These are phyloP conservation scores for Dasyornis broadbenti DNA, from an alignment of 2,113 vertebrate species.

Conservation along the genomic window DNA sequence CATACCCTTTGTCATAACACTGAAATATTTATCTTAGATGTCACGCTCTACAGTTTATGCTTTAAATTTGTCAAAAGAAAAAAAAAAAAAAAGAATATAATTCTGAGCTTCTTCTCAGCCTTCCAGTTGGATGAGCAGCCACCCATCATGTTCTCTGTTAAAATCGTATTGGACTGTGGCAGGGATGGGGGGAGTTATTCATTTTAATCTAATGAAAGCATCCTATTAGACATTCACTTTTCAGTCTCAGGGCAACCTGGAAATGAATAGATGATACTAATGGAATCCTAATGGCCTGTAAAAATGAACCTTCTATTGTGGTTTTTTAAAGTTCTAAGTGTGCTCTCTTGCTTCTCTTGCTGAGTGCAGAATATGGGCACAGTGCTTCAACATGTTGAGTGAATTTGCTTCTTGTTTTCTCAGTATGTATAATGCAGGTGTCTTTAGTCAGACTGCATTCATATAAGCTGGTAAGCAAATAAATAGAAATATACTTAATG, in stretches of 20 bases:
- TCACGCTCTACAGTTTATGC: background rate
- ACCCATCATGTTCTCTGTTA: background rate
- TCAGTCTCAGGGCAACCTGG: background rate
- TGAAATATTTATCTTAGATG: background rate
- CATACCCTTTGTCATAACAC: background rate
- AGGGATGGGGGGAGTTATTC: fast-evolving
- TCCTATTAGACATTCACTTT: background rate
- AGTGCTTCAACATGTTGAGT: background rate
- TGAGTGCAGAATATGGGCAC: background rate
- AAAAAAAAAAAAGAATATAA: fast-evolving
- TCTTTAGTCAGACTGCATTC: background rate
- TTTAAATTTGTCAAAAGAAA: background rate
- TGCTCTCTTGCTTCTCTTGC: background rate
- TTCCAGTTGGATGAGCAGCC: background rate
- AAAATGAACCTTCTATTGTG: background rate
- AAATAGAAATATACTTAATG: background rate
- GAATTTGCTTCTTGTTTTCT: background rate
- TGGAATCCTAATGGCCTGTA: slow-evolving; percentile 5
- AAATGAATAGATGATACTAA: slow-evolving; percentile 19
- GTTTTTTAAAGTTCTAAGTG: background rate
- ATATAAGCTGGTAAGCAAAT: background rate
- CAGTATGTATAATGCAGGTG: background rate
- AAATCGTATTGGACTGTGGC: background rate
- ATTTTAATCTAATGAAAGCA: background rate
- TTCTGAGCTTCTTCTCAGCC: background rate